Evolutionary conservation across 2,888 invertebrate genomes (phyloP).

Genomic region (Plagiodera versicolora): DNA sequence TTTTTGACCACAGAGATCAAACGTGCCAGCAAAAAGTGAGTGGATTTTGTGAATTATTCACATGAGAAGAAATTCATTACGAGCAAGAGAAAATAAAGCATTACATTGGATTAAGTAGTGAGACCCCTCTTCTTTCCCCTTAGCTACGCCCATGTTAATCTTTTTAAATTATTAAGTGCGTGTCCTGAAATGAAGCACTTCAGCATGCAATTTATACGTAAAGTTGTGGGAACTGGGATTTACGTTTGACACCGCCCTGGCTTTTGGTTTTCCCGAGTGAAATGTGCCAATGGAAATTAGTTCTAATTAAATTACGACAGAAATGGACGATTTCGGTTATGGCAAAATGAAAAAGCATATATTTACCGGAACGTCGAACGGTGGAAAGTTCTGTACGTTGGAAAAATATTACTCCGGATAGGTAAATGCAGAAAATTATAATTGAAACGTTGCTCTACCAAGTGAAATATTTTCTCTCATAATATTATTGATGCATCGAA

Average conservation of each 20-base stretch:
- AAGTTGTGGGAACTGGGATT: constrained; percentile 16
- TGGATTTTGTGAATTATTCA: too few species aligned
- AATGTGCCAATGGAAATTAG: constrained; percentile 16
- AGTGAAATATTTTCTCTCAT: too few species aligned
- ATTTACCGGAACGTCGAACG: background rate
- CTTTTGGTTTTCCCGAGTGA: constrained; percentile 7
- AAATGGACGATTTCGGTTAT: background rate
- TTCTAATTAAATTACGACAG: constrained; percentile 13
- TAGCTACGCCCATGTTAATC: too few species aligned
- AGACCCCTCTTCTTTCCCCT: too few species aligned
- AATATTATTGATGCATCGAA: too few species aligned
- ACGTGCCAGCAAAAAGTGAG: too few species aligned
- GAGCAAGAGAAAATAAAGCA: too few species aligned
- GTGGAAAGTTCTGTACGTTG: too few species aligned
- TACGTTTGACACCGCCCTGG: constrained; percentile 12
- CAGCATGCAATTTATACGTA: constrained; percentile 14
- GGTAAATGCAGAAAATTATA: background rate
- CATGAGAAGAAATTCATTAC: too few species aligned
- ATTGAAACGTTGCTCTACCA: too few species aligned
- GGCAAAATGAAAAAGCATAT: background rate
- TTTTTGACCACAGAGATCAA: too few species aligned
- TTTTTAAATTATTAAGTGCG: background rate
- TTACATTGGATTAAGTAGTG: too few species aligned
- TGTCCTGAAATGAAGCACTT: constrained; percentile 3
- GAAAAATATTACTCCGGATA: background rate